Evolutionary conservation across 2,797 vertebrate genomes (phyloP), one percentile per base, ranked within the genome.

Genomic region (Echeneis naucrates): DNA sequence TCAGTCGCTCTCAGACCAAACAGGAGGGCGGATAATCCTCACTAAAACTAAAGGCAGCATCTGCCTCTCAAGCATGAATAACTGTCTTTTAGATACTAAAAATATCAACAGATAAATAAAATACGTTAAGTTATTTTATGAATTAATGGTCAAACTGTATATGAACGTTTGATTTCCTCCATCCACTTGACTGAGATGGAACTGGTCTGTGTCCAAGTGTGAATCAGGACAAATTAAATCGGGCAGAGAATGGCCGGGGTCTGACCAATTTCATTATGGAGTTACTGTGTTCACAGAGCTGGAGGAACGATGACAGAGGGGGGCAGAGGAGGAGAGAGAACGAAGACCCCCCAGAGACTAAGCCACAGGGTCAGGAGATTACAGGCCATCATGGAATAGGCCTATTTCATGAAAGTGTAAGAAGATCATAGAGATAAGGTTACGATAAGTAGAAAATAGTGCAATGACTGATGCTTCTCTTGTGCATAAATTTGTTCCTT

Each of bases 1-100:
- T 38, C 37, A 24, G 50, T 70, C 81, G 69, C 56, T 76, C 56
- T 79, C 30, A 7, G 37, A 47, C 42, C 52, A 55, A 67, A 77
- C 65, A 45, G 54, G 75, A 84, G 45, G 62, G 55, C 61, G 42
- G 59, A 68, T 89, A 89, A 90, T 91, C 88, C 73, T 82, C 56
- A 71, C 79, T 73, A 77, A n/a, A 79, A 84, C 54, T 24, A 51
- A 30, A 75, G 24, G 42, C 44, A 72, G 67, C 77, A 75, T 81
- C 75, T 86, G 72, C 62, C 68, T 70, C 58, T 37, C 59, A 7
- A 27, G 55, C 75, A 62, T 13, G 14, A 60, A 42, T 32, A 60
- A 10, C 19, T 10, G 0, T 45, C 62, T 12, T 35, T 59, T 57
- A 59, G 16, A 30, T 26, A 8, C 16, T 51, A 50, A 16, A 76